These are phyloP conservation scores for Meda fulgida DNA, from an alignment of 2,797 vertebrate species.

Conservation along the genomic window DNA sequence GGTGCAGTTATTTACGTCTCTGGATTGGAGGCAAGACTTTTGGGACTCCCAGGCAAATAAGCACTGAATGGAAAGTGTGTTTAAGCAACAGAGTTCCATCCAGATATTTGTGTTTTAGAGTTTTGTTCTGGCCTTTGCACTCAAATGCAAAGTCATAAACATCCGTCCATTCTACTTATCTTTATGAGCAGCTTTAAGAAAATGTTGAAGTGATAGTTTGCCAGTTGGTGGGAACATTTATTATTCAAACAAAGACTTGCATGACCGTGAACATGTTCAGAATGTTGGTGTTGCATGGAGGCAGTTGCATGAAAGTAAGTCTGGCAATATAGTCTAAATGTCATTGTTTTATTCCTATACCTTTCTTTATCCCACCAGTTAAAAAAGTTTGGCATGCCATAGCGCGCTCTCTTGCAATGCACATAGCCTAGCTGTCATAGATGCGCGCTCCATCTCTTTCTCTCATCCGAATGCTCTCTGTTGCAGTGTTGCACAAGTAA, in stretches of 20 bases:
- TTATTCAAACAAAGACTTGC: background rate
- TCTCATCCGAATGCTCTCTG: background rate
- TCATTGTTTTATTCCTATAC: background rate
- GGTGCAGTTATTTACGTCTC: background rate
- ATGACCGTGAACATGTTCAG: background rate
- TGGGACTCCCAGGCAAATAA: background rate
- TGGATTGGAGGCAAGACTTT: background rate
- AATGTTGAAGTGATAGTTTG: background rate
- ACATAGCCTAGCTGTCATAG: background rate
- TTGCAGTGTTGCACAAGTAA: slow-evolving; percentile 1
- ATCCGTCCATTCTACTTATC: background rate
- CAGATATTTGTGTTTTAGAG: background rate
- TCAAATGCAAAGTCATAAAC: background rate
- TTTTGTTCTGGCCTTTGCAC: background rate
- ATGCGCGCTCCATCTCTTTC: background rate
- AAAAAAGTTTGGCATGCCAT: background rate
- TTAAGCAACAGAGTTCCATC: background rate
- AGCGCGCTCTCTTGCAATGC: background rate
- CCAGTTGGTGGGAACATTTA: background rate
- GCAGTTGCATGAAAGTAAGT: background rate
- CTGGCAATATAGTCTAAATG: background rate
- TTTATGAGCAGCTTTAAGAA: background rate
- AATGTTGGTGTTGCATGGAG: background rate
- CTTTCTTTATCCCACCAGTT: background rate
- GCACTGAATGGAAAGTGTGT: background rate